Evolutionary conservation across 2,113 vertebrate genomes (phyloP).

Genomic region (Pandion haliaetus): DNA sequence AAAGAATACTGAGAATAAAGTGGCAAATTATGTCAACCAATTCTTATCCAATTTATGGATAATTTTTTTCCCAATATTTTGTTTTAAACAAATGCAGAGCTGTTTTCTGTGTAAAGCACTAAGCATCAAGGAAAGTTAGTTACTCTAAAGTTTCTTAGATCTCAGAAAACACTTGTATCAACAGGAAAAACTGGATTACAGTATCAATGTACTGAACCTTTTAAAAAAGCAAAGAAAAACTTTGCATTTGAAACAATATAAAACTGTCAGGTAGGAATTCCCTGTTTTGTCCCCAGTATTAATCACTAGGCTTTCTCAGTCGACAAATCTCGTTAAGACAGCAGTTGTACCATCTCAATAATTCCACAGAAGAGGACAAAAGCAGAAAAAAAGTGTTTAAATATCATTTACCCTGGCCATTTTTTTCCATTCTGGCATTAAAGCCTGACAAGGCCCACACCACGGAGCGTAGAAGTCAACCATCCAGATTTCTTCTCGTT

Average conservation of each 20-base stretch:
- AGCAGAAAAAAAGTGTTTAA: not conserved
- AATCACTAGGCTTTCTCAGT: not conserved
- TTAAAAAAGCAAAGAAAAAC: not conserved
- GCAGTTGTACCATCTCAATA: not conserved
- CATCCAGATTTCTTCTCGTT: slow-evolving; percentile 83
- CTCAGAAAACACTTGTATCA: not conserved
- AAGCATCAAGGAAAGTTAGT: not conserved
- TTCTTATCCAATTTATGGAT: not conserved
- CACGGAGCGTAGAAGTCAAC: slow-evolving; percentile 97
- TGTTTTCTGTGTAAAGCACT: not conserved
- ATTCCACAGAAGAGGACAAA: not conserved
- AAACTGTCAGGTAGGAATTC: not conserved
- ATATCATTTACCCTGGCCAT: slow-evolving; percentile 87
- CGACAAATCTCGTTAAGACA: not conserved
- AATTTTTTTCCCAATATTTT: not conserved
- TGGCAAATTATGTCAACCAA: not conserved
- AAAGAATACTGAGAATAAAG: not conserved
- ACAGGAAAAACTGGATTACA: not conserved
- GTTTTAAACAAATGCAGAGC: not conserved
- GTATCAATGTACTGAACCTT: not conserved
- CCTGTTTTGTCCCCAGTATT: not conserved
- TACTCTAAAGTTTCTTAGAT: not conserved
- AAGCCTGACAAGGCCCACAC: slow-evolving; percentile 94
- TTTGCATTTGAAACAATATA: not conserved
- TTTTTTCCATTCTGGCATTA: slow-evolving; percentile 96